Conservation (phyloP, 1,140 invertebrate genomes). For the Orius insidiosus region DNA sequence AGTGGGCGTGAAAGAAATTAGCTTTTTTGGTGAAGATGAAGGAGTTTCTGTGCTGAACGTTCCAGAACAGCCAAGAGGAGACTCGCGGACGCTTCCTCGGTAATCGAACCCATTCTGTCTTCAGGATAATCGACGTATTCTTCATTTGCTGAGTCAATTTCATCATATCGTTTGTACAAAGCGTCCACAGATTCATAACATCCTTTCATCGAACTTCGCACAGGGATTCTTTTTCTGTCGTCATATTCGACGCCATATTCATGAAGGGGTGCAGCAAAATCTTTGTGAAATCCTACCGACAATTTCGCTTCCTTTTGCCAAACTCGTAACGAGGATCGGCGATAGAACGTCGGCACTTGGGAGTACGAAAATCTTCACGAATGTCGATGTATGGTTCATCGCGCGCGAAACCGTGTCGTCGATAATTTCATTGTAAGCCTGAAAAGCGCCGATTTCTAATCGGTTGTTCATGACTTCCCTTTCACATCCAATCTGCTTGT, state of each 20-base stretch:
- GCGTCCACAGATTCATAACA: too few relatives aligned
- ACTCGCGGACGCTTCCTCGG: constrained; percentile 4
- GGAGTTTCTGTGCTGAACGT: not conserved
- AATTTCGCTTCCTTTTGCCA: not conserved
- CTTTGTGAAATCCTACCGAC: constrained; percentile 3
- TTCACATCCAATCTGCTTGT: not conserved
- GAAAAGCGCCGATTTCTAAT: constrained; percentile 7
- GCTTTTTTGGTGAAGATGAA: not conserved
- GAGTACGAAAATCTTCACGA: not conserved
- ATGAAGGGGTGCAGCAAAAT: not conserved
- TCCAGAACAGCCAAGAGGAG: constrained; percentile 6
- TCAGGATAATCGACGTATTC: constrained; percentile 14
- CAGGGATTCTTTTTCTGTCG: too few relatives aligned
- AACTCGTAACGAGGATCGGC: not conserved
- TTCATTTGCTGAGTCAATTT: not conserved
- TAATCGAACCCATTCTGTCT: constrained; percentile 6
- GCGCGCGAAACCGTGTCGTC: constrained; percentile 9
- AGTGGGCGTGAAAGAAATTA: not conserved
- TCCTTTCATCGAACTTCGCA: too few relatives aligned
- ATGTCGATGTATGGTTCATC: constrained; percentile 2
- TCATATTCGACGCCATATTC: too few relatives aligned
- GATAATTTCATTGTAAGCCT: constrained; percentile 13
- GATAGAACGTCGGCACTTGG: constrained; percentile 5
- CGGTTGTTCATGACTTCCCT: constrained; percentile 1
- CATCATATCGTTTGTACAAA: too few relatives aligned